Percentiles rank a stretch among this genome's conserved stretches.
These are phyloP conservation scores for Perdita meconis DNA, from an alignment of 2,888 invertebrate genomes.

Conservation along the genomic window DNA sequence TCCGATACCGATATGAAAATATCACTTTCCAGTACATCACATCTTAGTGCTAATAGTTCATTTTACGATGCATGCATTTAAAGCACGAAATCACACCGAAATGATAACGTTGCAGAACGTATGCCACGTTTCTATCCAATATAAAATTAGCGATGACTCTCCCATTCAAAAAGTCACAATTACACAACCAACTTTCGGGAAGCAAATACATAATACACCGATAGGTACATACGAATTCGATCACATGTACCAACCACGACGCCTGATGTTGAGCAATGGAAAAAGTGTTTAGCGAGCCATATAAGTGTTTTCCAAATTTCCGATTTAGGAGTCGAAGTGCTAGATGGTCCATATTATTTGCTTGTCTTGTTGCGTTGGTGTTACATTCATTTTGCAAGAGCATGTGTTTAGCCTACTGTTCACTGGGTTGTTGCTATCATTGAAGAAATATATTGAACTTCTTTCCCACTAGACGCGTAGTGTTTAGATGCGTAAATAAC, in stretches of 20 bases:
- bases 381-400: constrained; percentile 75
- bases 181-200: constrained; percentile 15
- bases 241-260: neutral
- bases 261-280: neutral
- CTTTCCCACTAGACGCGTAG: constrained; percentile 33
- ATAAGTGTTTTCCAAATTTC: constrained; percentile 45
- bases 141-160: constrained; percentile 17
- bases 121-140: neutral
- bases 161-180: neutral
- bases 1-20: neutral
- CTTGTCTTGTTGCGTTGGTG: constrained; percentile 69
- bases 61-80: constrained; percentile 37
- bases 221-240: constrained; percentile 20
- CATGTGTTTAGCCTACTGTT: constrained; percentile 77
- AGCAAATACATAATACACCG: constrained; percentile 5
- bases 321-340: constrained; percentile 50
- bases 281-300: constrained; percentile 14
- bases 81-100: constrained; percentile 13
- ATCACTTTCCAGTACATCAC: constrained; percentile 12
- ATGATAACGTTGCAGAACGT: constrained; percentile 13
- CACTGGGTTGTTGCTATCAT: constrained; percentile 74
- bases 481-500: constrained; percentile 16
- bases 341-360: constrained; percentile 68
- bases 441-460: constrained; percentile 31
- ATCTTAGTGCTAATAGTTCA: neutral